Base-by-base conservation (phyloP, 2,888 invertebrate genomes). In the Lampropteryx suffumata region DNA sequence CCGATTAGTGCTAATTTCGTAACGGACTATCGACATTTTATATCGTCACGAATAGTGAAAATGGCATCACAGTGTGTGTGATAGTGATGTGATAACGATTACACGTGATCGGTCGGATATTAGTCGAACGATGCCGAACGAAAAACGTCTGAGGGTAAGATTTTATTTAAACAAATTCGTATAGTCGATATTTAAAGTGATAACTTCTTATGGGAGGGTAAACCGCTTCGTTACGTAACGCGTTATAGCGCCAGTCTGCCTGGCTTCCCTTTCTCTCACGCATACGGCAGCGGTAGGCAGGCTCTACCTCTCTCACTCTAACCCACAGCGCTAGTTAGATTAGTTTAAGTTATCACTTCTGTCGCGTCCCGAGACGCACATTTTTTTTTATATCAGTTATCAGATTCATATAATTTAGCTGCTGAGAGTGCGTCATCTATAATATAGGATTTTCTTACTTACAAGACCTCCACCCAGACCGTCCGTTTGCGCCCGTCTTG, bases 81-180 rank as follows among this genome's bases (percentile, higher is more conserved):
- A 57, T 50, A 64, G 60, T 64, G 64, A 35, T 58, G 59, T 63
- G 66, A 51, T 28, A 21, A 29, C 35, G 11, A 27, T 42, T 30
- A 36, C 13, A 37, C 26, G 42, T 59, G 54, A 55, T 59, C 43
- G 42, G 39, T 57, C 54, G 61, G 62, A 63, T 64, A 64, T 69
- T 64, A 64, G 52, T 65, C 65, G 66, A 68, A 65, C 46, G 52
- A 83, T 85, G 84, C 84, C 84, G 52, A 81, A 66, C 55, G 85
- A 83, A 53, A 67, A 65, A 54, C 71, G 69, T 27, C 75, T 75
- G 68, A 80, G 76, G 76, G 83, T 84, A 70, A 81, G 79, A 62
- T 24, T 24, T 24, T 24, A 3, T 21, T 21, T 21, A 5, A 2
- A 21, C 2, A 3, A 21, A 21, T 5, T 21, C n/a, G 21, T 21